Evolutionary conservation across 1,140 invertebrate species (phyloP).

Genomic region (Eciton burchellii): DNA sequence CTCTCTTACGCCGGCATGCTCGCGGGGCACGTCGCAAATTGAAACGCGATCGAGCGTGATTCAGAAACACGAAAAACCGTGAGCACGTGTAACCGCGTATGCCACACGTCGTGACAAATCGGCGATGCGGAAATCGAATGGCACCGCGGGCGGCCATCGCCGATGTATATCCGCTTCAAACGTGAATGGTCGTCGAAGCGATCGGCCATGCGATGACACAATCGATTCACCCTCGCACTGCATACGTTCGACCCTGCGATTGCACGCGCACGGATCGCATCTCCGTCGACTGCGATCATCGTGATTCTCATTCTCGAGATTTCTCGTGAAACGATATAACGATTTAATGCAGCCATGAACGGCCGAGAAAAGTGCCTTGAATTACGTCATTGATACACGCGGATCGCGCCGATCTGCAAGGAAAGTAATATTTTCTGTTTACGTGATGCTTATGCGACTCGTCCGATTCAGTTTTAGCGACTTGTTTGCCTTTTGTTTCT

Average conservation of each 20-base stretch:
- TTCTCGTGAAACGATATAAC: conserved; percentile 1
- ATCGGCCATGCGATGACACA: conserved; percentile 29
- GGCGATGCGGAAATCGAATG: conserved; percentile 39
- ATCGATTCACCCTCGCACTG: conserved; percentile 3
- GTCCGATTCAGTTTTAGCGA: neutral
- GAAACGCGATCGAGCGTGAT: neutral
- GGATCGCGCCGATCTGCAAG: neutral
- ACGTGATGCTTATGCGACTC: neutral
- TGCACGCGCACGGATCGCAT: neutral
- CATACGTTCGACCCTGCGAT: neutral
- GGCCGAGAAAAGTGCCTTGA: neutral
- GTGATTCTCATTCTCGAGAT: neutral
- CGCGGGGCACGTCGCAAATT: conserved; percentile 40
- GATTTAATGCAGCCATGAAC: neutral
- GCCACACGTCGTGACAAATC: too few species aligned
- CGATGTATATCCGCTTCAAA: conserved; percentile 19
- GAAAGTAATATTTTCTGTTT: conserved; percentile 17
- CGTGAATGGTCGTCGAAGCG: conserved; percentile 21
- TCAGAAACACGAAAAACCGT: conserved; percentile 14
- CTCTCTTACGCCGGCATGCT: too few species aligned
- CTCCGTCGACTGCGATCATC: neutral
- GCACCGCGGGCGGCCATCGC: conserved; percentile 49
- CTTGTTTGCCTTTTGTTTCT: too few species aligned
- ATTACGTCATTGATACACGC: neutral
- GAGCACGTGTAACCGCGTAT: neutral